Base-by-base conservation (phyloP, 2,797 vertebrate species). In the Labeo calbasu region DNA sequence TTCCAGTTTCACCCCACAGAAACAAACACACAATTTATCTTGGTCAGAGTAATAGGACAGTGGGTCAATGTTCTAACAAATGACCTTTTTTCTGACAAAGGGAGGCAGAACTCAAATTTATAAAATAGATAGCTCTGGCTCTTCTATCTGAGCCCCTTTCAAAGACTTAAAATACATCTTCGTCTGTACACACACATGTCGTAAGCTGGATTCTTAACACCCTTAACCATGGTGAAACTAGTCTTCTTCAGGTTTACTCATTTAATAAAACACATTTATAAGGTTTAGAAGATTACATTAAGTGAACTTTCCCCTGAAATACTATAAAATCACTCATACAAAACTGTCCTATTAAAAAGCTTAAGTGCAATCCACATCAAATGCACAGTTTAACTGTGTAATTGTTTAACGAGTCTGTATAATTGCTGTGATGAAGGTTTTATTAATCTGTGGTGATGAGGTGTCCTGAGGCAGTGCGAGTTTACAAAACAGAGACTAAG, bases 321-420 rank as follows among this genome's bases (percentile, higher is more conserved):
- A 25, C 28, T 40, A 36, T 17, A 36, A 82, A 53, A 57, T 36
- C 73, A 77, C 53, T 43, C 23, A 40, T 9, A 59, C 12, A 59
- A 81, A 81, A 80, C 78, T 40, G 32, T 14, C 32, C 43, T 14
- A 17, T 51, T 55, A 17, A 80, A 32, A 57, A 28, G 36, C 2
- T 61, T 8, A n/a, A 75, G 59, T 75, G 21, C 10, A 15, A 63
- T 53, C 59, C 15, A 43, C 46, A 76, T 66, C 25, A 82, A 82
- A 82, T 51, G 65, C 23, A 51, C 43, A 13, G 57, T 65, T 82
- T 81, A 82, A 82, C 36, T 82, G 43, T 75, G 28, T 82, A 75
- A 65, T 75, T 75, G 71, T 75, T 63, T 75, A 82, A 65, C 25
- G 19, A 25, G 57, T 75, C 69, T 48, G 57, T 25, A 51, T 75